Base-by-base conservation (phyloP, 2,797 vertebrate genomes). In the Coendou prehensilis region DNA sequence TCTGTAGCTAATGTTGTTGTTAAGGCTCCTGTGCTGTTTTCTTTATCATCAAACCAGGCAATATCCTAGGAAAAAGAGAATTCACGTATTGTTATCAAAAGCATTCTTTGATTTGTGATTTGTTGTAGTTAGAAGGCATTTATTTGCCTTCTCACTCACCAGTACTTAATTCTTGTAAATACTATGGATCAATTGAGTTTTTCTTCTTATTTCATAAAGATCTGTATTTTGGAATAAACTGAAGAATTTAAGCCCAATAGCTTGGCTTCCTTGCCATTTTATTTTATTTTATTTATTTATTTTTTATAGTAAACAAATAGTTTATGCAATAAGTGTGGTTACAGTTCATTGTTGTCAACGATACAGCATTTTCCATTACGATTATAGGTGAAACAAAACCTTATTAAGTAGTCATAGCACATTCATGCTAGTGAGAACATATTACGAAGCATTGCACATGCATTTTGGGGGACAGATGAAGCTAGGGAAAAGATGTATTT, bases 401-500 rank as follows among this genome's bases (percentile, higher is more conserved):
- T 98, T 95, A 95, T 94, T 89, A 98, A 78, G 91, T 94, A 97
- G 91, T 87, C 41, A 92, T 94, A 95, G 81, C 93, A 97, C 71
- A 96, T 90, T 96, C 97, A 94, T 97, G 97, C 97, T 96, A 94
- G 52, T 79, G 89, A 98, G 89, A 96, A 96, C 87, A 92, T 88
- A 75, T 54, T 98, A 98, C 97, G 92, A 96, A 97, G 96, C 97
- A 97, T 84, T 92, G 92, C 91, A 97, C 96, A 54, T 96, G 96
- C 97, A 97, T 98, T 89, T 95, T 90, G 96, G 23, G 92, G 93
- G 79, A 80, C 97, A 98, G 96, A 98, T 95, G 97, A 99, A 99
- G 99, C 98, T 98, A 98, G 98, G 96, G 96, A 98, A 98, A 97
- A 98, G 97, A 97, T 99, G 98, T 99, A 99, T 99, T 99, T 76